Percentiles rank a stretch among this genome's conserved stretches.
Evolutionary conservation across 2,888 invertebrate species (phyloP).

Genomic region (Dryobotodes eremita): DNA sequence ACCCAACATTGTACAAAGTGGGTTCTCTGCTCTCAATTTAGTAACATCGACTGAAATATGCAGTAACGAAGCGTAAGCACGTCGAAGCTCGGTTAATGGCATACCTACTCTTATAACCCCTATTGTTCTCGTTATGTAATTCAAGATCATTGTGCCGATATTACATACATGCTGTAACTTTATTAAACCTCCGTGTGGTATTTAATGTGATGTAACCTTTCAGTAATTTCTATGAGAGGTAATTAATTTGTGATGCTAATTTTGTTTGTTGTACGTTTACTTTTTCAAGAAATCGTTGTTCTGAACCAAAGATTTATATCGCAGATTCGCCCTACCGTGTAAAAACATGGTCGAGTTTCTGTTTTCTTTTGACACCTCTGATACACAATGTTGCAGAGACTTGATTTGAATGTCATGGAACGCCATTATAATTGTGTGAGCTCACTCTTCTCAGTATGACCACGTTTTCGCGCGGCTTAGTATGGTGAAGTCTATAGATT

Average conservation of each 20-base stretch:
- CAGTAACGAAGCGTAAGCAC: conserved; percentile 58
- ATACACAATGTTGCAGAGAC: neutral
- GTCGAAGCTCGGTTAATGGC: conserved; percentile 60
- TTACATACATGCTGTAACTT: conserved; percentile 55
- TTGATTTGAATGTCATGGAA: neutral
- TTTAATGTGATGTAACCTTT: conserved; percentile 44
- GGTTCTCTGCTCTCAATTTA: conserved; percentile 31
- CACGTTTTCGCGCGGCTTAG: neutral
- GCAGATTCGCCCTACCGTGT: neutral
- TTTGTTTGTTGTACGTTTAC: neutral
- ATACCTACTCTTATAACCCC: conserved; percentile 54
- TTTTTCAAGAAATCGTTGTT: neutral
- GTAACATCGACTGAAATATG: conserved; percentile 54
- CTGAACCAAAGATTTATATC: neutral
- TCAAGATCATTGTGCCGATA: conserved; percentile 69
- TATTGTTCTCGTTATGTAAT: conserved; percentile 68
- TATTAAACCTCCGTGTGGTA: conserved; percentile 35
- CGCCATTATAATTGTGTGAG: neutral
- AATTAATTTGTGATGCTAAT: neutral
- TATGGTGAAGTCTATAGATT: neutral
- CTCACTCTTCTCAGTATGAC: neutral
- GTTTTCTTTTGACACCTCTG: neutral
- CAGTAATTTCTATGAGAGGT: neutral
- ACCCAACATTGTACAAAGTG: conserved; percentile 13
- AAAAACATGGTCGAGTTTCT: neutral